These are phyloP conservation scores for Chymomyza procnemis DNA, from an alignment of 2,888 invertebrate genomes.

Conservation along the genomic window DNA sequence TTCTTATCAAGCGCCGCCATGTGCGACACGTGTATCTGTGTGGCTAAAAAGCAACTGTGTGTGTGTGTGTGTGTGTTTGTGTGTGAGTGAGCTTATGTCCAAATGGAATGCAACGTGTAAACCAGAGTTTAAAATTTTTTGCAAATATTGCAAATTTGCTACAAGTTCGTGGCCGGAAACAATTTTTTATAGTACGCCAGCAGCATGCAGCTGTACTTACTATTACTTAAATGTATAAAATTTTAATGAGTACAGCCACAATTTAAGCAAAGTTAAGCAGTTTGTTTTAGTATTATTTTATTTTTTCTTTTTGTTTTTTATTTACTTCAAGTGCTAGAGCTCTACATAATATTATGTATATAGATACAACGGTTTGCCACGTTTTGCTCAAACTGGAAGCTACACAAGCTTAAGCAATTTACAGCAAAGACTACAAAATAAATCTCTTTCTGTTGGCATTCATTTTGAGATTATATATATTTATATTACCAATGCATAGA, in stretches of 20 bases:
- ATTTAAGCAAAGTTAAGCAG: background rate
- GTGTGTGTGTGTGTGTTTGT: background rate
- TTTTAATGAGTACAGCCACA: background rate
- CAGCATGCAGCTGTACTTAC: background rate
- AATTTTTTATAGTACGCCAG: constrained; percentile 15
- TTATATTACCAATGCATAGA: background rate
- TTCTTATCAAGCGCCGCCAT: background rate
- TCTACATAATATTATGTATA: background rate
- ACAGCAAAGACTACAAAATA: background rate
- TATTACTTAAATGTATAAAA: background rate
- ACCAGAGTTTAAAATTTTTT: background rate
- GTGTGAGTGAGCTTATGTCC: constrained; percentile 19
- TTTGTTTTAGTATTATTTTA: background rate
- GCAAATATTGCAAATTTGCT: background rate
- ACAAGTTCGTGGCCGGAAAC: constrained; percentile 34
- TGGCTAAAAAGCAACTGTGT: background rate
- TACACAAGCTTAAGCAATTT: background rate
- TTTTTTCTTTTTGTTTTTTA: too few species aligned
- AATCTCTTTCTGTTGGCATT: background rate
- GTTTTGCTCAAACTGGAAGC: too few species aligned
- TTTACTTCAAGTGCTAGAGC: too few species aligned
- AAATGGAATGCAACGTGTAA: constrained; percentile 22
- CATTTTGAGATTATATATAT: background rate
- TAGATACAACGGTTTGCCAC: too few species aligned
- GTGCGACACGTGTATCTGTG: constrained; percentile 47